Base-by-base conservation (phyloP, 2,113 vertebrate genomes). In the Albula goreensis region DNA sequence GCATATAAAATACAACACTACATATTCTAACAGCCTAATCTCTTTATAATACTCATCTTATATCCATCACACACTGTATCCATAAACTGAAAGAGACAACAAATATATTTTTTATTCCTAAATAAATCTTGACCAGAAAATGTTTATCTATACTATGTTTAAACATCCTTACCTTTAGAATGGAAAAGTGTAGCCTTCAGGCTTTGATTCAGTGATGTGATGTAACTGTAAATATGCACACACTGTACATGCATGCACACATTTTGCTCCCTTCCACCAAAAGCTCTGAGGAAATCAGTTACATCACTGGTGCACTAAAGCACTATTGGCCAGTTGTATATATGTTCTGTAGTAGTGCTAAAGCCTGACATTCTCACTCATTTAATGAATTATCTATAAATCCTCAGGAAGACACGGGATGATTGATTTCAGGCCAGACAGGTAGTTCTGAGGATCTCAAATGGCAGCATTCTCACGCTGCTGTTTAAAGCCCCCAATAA, bases 361-460 rank as follows among this genome's bases (percentile, higher is more conserved):
- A 83, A 80, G 66, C 56, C 49, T 70, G 84, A 19, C 81, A 82
- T 50, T 31, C 22, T 15, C 7, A 86, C 84, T 91, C 83, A 88
- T 50, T 81, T 86, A 80, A 83, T 83, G 78, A 83, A 81, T 83
- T n/a, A 77, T 80, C 53, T 41, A 53, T 86, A 84, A 84, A 86
- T 84, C 57, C 48, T 49, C 52, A 82, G 74, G 8, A 70, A 82
- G 81, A 85, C 63, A 49, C 57, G 52, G 60, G 89, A 56, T 89
- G 82, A 85, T 53, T 57, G 83, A 88, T 86, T 90, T 87, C 92
- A 83, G 89, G 84, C 50, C 87, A 85, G 48, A 85, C 41, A 81
- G 86, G 51, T 50, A 80, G 53, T 81, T 85, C 83, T 78, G 63
- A 80, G 78, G 85, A 89, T 82, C 89, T 90, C 51, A 85, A 85